Percentiles rank a stretch among this genome's conserved stretches.
Evolutionary conservation across 2,888 invertebrate species (phyloP).

Genomic region (Acanthosepion lycidas): DNA sequence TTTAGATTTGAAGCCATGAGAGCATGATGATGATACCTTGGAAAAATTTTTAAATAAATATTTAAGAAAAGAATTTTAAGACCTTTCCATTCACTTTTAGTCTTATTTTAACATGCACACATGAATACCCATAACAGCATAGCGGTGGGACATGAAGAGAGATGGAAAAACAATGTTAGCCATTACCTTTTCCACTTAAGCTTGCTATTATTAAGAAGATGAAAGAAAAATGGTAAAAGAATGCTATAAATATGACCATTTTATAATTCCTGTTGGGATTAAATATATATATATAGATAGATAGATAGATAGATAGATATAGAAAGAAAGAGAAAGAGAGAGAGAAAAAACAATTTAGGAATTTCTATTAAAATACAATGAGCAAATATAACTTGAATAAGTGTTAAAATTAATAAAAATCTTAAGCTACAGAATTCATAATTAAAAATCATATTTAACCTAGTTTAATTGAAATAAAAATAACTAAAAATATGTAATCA

Average conservation of each 20-base stretch:
- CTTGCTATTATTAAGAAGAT: slow-evolving; percentile 80
- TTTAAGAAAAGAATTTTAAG: neutral
- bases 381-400: too few species aligned
- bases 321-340: too few species aligned
- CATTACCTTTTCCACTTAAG: slow-evolving; percentile 97
- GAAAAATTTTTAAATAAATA: too few species aligned
- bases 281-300: neutral
- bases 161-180: slow-evolving; percentile 48
- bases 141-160: slow-evolving; percentile 2
- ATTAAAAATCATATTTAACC: too few species aligned
- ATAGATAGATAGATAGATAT: neutral
- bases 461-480: too few species aligned
- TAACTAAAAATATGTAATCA: too few species aligned
- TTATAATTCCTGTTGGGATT: neutral
- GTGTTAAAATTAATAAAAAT: too few species aligned
- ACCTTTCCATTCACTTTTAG: neutral
- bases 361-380: too few species aligned
- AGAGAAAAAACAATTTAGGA: too few species aligned
- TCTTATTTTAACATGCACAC: neutral
- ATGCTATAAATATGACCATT: neutral
- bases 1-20: too few species aligned
- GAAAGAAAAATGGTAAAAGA: neutral
- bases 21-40: too few species aligned
- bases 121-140: neutral
- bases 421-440: too few species aligned